Base-by-base conservation (phyloP, 2,888 invertebrate species). In the Hirudinaria manillensis region DNA sequence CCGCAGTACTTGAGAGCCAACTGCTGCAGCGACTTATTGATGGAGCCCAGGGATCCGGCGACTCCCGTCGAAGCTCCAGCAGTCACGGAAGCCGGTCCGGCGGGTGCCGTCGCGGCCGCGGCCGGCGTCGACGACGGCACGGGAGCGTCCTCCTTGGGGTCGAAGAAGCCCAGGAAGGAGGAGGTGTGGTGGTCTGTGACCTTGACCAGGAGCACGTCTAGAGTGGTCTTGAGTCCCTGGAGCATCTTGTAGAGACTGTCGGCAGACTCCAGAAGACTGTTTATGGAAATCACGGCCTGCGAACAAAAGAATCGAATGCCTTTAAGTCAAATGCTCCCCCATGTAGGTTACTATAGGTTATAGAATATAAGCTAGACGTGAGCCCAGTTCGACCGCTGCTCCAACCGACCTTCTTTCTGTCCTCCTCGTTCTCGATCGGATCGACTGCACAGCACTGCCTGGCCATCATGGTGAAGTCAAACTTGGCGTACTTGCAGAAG, bases 401-500 rank as follows among this genome's bases (percentile, higher is more conserved):
- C 16, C 36, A n/a, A 36, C 77, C 56, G 53, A 85, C 85, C 82
- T 84, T 96, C 84, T 94, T 93, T 3, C 97, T 89, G 85, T 97
- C 98, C 80, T 97, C 96, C 82, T 97, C 97, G 80, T 91, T 94
- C 85, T 97, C 95, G 32, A 98, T 96, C 19, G 94, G 94, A 87
- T 98, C 97, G 0, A 98, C 95, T 29, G 96, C 96, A 85, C 94
- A 97, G 83, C 94, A 95, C 0, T 94, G 92, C 32, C 93, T 90
- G 6, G 93, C 94, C 6, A 91, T 91, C 76, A 97, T 88, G 16
- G 93, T 93, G 86, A 95, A 94, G 87, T 99, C 98, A 85, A 98
- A 97, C 87, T 98, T 96, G 53, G 97, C 98, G 86, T 98, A 98
- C 87, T 98, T 98, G 88, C 98, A 99, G 87, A 95, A 98, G 0